These are phyloP conservation scores for Opisthocomus hoazin DNA, from an alignment of 2,113 vertebrate species.

Conservation along the genomic window DNA sequence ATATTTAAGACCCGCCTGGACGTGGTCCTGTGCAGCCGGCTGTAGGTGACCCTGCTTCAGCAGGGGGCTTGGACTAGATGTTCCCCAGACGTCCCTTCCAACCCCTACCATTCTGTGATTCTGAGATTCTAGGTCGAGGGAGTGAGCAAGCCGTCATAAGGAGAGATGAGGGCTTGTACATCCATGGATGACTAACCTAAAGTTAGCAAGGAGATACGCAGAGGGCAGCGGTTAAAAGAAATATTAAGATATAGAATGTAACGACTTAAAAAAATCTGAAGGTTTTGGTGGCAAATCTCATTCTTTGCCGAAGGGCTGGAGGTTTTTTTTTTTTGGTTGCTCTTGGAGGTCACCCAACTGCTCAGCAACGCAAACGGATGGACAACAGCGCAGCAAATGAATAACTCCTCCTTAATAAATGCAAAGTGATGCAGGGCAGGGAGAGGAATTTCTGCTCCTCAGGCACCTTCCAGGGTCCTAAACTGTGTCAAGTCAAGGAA, in stretches of 20 bases:
- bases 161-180: not conserved
- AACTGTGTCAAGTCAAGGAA: not conserved
- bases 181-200: not conserved
- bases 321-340: too few species aligned
- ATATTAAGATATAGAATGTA: not conserved
- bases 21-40: too few species aligned
- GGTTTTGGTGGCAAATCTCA: not conserved
- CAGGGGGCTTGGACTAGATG: too few species aligned
- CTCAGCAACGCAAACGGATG: not conserved
- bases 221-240: not conserved
- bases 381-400: not conserved
- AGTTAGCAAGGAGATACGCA: not conserved
- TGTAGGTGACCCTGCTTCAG: too few species aligned
- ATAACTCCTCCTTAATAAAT: not conserved
- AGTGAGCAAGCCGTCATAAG: not conserved
- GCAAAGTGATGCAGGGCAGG: not conserved
- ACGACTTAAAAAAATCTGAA: not conserved
- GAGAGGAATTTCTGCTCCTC: not conserved
- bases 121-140: accelerated
- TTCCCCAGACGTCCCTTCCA: too few species aligned
- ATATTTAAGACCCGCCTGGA: too few species aligned
- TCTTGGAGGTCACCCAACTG: not conserved
- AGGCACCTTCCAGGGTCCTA: not conserved
- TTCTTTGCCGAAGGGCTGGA: not conserved
- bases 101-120: too few species aligned